phyloP scores from a whole-genome alignment of 1,140 invertebrate genomes.

The Periplaneta americana region DNA sequence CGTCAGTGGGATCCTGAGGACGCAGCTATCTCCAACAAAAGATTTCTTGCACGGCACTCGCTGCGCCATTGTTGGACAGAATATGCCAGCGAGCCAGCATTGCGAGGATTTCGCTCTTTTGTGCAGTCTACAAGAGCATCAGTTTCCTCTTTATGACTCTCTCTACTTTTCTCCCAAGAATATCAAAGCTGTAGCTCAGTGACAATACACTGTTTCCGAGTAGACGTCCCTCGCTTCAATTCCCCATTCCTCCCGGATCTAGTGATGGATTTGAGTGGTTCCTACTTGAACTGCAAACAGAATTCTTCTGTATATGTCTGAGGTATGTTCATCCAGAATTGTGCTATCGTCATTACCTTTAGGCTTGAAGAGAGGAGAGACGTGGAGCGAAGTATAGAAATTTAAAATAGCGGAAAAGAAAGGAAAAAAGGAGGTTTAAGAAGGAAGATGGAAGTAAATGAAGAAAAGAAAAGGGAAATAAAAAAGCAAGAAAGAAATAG shows the following conservation, averaged over 20 bases:
- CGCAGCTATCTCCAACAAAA: neutral
- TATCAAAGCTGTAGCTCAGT: neutral
- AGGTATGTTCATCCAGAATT: neutral
- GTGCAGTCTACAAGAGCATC: neutral
- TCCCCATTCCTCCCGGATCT: neutral
- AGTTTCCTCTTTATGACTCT: neutral
- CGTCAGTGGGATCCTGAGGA: neutral
- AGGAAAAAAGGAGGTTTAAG: neutral
- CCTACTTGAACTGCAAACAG: neutral
- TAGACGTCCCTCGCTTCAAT: no score
- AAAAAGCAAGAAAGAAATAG: neutral
- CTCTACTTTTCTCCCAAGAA: neutral
- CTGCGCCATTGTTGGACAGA: neutral
- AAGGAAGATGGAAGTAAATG: neutral
- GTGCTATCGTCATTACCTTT: neutral
- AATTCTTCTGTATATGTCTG: neutral
- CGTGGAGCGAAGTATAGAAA: no score
- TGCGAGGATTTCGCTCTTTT: neutral
- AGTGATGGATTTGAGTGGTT: neutral
- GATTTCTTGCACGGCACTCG: neutral
- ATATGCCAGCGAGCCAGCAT: neutral
- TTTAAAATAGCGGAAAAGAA: neutral
- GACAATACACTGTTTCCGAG: neutral
- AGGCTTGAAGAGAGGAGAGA: neutral
- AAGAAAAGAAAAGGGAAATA: neutral